These are phyloP conservation scores for Axinella damicornis DNA, from an alignment of 37 sponge, comb jelly and placozoan species.

Conservation along the genomic window DNA sequence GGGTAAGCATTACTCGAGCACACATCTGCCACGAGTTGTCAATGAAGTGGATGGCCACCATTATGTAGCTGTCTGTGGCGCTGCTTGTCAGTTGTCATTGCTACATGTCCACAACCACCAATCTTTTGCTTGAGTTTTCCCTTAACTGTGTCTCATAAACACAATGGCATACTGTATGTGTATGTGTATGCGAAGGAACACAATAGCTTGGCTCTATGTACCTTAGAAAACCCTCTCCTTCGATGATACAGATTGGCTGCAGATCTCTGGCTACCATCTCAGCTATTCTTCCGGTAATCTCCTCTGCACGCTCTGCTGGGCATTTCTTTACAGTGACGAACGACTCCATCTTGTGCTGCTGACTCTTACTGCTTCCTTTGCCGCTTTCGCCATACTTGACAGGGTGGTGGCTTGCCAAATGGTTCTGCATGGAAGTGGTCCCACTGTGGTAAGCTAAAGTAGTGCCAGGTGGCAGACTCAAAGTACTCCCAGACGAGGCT, in stretches of 20 bases:
- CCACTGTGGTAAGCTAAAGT: constrained; percentile 9
- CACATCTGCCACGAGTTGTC: constrained; percentile 12
- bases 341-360: background rate
- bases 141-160: constrained; percentile 13
- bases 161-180: constrained; percentile 13
- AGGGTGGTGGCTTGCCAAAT: constrained; percentile 1
- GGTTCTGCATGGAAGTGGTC: constrained; percentile 9
- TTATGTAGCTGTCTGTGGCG: constrained; percentile 26
- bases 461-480: background rate
- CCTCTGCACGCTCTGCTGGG: constrained; percentile 10
- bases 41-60: constrained; percentile 41
- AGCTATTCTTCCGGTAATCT: constrained; percentile 8
- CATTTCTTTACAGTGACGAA: constrained; percentile 25
- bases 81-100: constrained; percentile 11
- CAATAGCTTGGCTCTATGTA: constrained; percentile 26
- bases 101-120: constrained; percentile 12
- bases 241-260: background rate
- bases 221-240: constrained; percentile 3
- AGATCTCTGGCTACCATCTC: constrained; percentile 30
- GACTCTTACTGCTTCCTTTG: too few relatives aligned
- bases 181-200: constrained; percentile 35
- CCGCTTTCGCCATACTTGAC: background rate
- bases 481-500: too few relatives aligned
- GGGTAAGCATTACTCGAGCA: constrained; percentile 22
- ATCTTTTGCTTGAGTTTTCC: constrained; percentile 1